These are phyloP conservation scores for Numida meleagris DNA, from an alignment of 2,113 vertebrate genomes.

Conservation along the genomic window DNA sequence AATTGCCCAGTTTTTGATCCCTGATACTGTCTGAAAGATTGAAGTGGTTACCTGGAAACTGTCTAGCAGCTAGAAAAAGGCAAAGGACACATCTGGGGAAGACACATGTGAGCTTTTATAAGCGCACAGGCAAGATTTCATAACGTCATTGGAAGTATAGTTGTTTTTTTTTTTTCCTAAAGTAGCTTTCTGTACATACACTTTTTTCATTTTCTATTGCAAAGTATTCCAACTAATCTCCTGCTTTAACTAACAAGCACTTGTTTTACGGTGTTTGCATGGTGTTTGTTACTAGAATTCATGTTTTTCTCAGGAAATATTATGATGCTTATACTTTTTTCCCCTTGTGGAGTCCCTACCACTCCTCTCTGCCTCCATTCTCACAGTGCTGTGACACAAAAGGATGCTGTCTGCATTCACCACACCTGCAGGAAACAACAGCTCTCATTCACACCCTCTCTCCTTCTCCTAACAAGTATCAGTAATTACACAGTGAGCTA, in stretches of 20 bases:
- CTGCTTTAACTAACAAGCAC: not conserved
- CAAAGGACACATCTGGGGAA: not conserved
- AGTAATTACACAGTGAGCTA: constrained; percentile 23
- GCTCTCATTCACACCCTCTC: not conserved
- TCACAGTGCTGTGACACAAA: not conserved
- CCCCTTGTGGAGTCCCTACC: not conserved
- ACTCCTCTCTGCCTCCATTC: constrained; percentile 12
- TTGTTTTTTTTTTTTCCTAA: not conserved
- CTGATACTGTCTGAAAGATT: not conserved
- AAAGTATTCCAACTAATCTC: not conserved
- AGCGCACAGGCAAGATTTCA: not conserved
- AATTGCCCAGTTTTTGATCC: not conserved
- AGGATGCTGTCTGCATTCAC: not conserved
- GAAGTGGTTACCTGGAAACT: not conserved
- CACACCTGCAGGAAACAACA: not conserved
- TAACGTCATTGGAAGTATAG: not conserved
- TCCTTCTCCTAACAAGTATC: not conserved
- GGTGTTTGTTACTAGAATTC: not conserved
- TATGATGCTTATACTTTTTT: not conserved
- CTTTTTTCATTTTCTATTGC: not conserved
- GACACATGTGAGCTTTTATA: not conserved
- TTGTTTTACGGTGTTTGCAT: not conserved
- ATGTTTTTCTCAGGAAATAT: not conserved
- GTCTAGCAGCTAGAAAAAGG: not conserved
- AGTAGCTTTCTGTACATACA: not conserved